These are phyloP conservation scores for Pseudolycoriella hygida DNA, from an alignment of 2,888 invertebrate species.

Conservation along the genomic window DNA sequence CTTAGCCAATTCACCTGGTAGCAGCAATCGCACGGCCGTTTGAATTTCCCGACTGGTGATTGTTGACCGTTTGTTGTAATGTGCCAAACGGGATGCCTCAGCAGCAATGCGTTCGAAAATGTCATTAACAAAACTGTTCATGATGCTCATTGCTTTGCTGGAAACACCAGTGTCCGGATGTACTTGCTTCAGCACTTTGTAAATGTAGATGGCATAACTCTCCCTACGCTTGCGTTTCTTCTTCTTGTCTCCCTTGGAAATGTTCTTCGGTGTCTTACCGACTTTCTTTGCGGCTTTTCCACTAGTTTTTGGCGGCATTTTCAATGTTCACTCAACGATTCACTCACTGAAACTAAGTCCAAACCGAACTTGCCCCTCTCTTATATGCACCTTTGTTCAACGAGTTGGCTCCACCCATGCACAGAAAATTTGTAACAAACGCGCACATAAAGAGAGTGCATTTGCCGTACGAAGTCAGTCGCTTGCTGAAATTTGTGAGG, in stretches of 20 bases:
- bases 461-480: neutral
- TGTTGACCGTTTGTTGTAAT: conserved; percentile 44
- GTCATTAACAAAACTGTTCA: conserved; percentile 60
- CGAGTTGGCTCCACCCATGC: too few relatives aligned
- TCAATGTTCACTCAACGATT: conserved; percentile 9
- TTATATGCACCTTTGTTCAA: conserved; percentile 3
- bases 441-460: too few relatives aligned
- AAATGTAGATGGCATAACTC: conserved; percentile 40
- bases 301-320: conserved; percentile 27
- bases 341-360: neutral
- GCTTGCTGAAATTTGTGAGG: neutral
- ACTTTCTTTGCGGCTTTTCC: conserved; percentile 31
- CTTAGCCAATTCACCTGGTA: conserved; percentile 55
- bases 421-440: too few relatives aligned
- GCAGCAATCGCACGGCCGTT: conserved; percentile 43
- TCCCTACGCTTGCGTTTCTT: conserved; percentile 38
- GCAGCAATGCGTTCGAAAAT: conserved; percentile 52
- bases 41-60: conserved; percentile 52
- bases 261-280: conserved; percentile 38
- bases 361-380: neutral
- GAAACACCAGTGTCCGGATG: conserved; percentile 49
- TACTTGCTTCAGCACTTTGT: conserved; percentile 41
- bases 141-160: conserved; percentile 50
- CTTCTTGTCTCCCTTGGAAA: conserved; percentile 37
- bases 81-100: conserved; percentile 44